Evolutionary conservation across 2,888 invertebrate species (phyloP).

Genomic region (Scaptomyza tumidula): DNA sequence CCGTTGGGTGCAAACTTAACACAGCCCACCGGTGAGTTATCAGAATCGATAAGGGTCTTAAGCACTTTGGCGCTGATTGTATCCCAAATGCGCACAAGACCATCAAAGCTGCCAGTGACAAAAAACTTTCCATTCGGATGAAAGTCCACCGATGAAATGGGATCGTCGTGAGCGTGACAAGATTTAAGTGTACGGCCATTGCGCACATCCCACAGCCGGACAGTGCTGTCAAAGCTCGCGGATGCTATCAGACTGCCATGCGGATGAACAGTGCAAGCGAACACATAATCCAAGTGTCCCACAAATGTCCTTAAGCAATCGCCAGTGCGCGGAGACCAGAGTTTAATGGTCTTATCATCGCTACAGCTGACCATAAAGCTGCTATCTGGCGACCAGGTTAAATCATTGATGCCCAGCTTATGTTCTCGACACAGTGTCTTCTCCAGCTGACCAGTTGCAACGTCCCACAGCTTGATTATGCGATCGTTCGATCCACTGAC

Average conservation of each 20-base stretch:
- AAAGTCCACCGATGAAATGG: slow-evolving; percentile 99
- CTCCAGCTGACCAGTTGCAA: slow-evolving; percentile 98
- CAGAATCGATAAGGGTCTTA: slow-evolving; percentile 99
- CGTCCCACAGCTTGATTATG: slow-evolving; percentile 98
- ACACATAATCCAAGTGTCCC: slow-evolving; percentile 99
- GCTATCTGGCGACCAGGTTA: slow-evolving; percentile 99
- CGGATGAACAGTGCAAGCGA: slow-evolving; percentile 99
- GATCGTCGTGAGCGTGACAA: slow-evolving; percentile 98
- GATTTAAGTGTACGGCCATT: slow-evolving; percentile 98
- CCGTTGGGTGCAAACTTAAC: slow-evolving; percentile 99
- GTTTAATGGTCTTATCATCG: slow-evolving; percentile 93
- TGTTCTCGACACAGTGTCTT: slow-evolving; percentile 97
- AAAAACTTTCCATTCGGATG: slow-evolving; percentile 99
- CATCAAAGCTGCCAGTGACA: slow-evolving; percentile 99
- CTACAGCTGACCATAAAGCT: slow-evolving; percentile 95
- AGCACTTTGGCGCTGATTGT: slow-evolving; percentile 99
- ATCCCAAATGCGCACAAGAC: slow-evolving; percentile 99
- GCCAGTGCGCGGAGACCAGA: slow-evolving; percentile 97
- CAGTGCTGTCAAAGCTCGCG: slow-evolving; percentile 99
- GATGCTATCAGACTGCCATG: slow-evolving; percentile 99
- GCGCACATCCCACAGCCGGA: slow-evolving; percentile 99
- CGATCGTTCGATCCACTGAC: slow-evolving; percentile 99
- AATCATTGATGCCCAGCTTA: slow-evolving; percentile 98
- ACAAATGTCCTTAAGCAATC: slow-evolving; percentile 98
- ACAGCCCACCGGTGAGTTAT: slow-evolving; percentile 99